phyloP scores from a whole-genome alignment of 2,888 invertebrate species.

The Linyphia triangularis region DNA sequence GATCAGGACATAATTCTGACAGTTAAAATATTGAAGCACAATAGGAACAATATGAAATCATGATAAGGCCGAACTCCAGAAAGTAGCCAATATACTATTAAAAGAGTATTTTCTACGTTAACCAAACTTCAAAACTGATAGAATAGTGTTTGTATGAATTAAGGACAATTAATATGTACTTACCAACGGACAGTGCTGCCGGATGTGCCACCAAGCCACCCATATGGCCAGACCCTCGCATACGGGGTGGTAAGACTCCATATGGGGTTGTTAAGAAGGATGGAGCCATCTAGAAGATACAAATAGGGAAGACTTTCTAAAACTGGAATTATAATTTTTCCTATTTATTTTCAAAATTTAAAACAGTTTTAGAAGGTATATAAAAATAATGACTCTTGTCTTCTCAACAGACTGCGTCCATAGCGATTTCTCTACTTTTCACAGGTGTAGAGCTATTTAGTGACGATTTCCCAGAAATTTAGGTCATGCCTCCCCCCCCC shows the following conservation, averaged over 20 bases:
- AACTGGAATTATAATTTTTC: no score
- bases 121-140: no score
- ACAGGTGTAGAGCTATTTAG: background rate
- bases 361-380: background rate
- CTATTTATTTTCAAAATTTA: no score
- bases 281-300: constrained; percentile 59
- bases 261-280: constrained; percentile 69
- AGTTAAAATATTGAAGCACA: no score
- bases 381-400: background rate
- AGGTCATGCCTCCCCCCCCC: no score
- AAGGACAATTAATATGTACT: background rate
- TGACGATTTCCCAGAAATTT: background rate
- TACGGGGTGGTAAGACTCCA: constrained; percentile 57
- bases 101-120: no score
- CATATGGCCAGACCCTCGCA: constrained; percentile 63
- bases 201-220: constrained; percentile 72
- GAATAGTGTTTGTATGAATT: no score
- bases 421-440: background rate
- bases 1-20: no score
- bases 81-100: no score
- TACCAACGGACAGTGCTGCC: constrained; percentile 65
- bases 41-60: no score
- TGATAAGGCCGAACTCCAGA: no score
- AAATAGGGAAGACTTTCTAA: background rate
- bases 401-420: background rate